phyloP scores from a whole-genome alignment of 2,888 invertebrate genomes.

The Aphodius sticticus region DNA sequence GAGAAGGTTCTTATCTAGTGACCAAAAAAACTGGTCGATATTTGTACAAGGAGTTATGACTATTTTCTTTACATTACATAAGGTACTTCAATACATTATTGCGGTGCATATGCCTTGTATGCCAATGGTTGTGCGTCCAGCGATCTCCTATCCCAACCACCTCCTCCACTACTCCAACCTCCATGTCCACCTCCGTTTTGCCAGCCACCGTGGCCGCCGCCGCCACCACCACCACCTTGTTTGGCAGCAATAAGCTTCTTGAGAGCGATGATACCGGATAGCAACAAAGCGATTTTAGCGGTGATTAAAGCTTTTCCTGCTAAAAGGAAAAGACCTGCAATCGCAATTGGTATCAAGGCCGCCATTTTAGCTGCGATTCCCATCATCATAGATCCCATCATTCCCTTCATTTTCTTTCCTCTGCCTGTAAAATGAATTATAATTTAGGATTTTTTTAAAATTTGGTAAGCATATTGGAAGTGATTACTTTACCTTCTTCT shows the following conservation, averaged over 20 bases:
- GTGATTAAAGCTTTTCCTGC: conserved; percentile 87
- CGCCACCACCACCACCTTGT: conserved; percentile 64
- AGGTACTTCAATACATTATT: conserved; percentile 41
- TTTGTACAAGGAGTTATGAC: conserved; percentile 35
- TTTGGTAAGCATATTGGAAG: too few species aligned
- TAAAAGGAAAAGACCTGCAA: conserved; percentile 80
- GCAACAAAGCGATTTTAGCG: conserved; percentile 79
- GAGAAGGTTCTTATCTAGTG: conserved; percentile 27
- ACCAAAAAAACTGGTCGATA: conserved; percentile 47
- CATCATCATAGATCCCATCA: conserved; percentile 94
- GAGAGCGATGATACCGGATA: conserved; percentile 82
- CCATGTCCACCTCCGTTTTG: conserved; percentile 58
- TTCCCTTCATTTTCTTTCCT: conserved; percentile 84
- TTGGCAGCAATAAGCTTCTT: conserved; percentile 82
- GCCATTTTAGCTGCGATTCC: conserved; percentile 86
- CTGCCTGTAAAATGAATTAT: conserved; percentile 66
- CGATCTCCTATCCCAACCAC: conserved; percentile 78
- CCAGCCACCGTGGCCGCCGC: conserved; percentile 51
- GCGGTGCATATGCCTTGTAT: conserved; percentile 70
- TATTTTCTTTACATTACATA: conserved; percentile 8
- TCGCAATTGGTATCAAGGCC: conserved; percentile 80
- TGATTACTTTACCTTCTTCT: conserved; percentile 72
- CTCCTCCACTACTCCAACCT: conserved; percentile 60
- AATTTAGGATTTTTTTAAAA: neutral
- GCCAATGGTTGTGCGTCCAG: conserved; percentile 72